Evolutionary conservation across 2,113 vertebrate genomes (phyloP).

Genomic region (Echinops telfairi): DNA sequence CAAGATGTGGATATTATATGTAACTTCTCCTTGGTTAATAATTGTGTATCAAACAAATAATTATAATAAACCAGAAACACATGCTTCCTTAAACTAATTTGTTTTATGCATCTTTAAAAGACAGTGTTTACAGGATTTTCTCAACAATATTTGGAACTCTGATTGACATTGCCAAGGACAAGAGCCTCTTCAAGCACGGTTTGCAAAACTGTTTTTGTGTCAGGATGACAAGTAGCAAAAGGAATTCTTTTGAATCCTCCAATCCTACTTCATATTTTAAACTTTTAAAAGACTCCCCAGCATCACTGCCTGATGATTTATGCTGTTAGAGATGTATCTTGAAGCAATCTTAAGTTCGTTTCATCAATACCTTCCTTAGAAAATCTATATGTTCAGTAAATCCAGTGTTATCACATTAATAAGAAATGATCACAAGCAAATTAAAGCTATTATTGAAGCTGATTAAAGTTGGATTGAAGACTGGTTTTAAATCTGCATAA

Average conservation of each 20-base stretch:
- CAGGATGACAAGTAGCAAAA: not conserved
- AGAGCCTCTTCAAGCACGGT: not conserved
- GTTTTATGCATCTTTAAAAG: not conserved
- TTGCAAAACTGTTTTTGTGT: not conserved
- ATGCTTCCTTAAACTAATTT: not conserved
- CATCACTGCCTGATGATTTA: not conserved
- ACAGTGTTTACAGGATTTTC: not conserved
- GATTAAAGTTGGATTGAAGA: not conserved
- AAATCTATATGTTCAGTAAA: slow-evolving; percentile 20
- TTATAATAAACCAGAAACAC: slow-evolving; percentile 21
- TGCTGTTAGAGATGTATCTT: not conserved
- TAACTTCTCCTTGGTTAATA: not conserved
- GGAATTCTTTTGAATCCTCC: not conserved
- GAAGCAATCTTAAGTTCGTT: not conserved
- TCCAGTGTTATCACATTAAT: not conserved
- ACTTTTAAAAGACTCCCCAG: not conserved
- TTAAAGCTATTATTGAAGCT: slow-evolving; percentile 7
- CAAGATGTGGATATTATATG: not conserved
- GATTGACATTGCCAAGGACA: not conserved
- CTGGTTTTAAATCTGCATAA: slow-evolving; percentile 10
- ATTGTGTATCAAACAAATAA: not conserved
- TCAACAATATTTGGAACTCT: not conserved
- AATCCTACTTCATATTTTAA: not conserved
- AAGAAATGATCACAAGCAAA: slow-evolving; percentile 1
- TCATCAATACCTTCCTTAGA: not conserved